Conservation (phyloP, 2,888 invertebrate species). For the Idaea biselata region DNA sequence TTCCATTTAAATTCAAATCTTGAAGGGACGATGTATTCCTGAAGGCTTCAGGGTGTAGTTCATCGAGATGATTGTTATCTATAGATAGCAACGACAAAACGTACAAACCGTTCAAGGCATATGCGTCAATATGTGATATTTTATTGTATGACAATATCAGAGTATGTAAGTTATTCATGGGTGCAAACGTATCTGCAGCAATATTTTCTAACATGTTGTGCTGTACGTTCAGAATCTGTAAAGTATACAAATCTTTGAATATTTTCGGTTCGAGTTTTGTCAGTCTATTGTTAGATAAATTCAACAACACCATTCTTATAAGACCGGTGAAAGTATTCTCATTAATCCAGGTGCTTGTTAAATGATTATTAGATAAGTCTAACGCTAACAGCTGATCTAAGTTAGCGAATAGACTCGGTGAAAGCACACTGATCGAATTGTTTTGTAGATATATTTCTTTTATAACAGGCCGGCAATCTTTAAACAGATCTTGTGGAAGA, state of each 20-base stretch:
- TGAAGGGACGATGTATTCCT: conserved; percentile 94
- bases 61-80: conserved; percentile 91
- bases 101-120: conserved; percentile 92
- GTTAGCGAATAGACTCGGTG: conserved; percentile 92
- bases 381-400: conserved; percentile 89
- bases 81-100: conserved; percentile 91
- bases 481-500: conserved; percentile 91
- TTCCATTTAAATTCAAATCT: conserved; percentile 94
- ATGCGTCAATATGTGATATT: conserved; percentile 90
- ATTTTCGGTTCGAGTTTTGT: conserved; percentile 90
- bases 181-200: conserved; percentile 92
- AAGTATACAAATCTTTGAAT: conserved; percentile 91
- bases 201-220: conserved; percentile 91
- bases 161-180: conserved; percentile 95
- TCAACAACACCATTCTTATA: conserved; percentile 92
- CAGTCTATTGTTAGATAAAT: conserved; percentile 91
- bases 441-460: conserved; percentile 95
- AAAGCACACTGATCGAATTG: conserved; percentile 92
- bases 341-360: conserved; percentile 93
- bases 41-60: conserved; percentile 93
- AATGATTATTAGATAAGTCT: conserved; percentile 92
- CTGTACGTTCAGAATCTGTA: conserved; percentile 92
- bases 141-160: conserved; percentile 92
- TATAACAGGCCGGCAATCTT: conserved; percentile 88
- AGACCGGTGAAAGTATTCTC: conserved; percentile 92